Percentiles rank a stretch among this genome's conserved stretches.
These are phyloP conservation scores for Ligdia adustata DNA, from an alignment of 2,888 invertebrate genomes.

Conservation along the genomic window DNA sequence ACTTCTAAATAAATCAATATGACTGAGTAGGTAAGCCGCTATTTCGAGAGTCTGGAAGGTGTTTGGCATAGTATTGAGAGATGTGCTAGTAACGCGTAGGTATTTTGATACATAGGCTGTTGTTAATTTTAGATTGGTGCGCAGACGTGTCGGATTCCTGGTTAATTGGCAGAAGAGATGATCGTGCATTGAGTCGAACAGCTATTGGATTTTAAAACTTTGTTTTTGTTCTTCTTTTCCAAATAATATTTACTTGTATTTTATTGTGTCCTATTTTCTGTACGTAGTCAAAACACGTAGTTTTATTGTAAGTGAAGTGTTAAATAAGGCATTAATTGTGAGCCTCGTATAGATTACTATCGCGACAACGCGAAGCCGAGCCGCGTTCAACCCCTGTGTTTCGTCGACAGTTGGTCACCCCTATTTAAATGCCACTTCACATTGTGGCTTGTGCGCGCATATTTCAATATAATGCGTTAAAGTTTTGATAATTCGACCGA, in stretches of 20 bases:
- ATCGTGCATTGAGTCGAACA: constrained; percentile 65
- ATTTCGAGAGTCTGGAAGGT: constrained; percentile 82
- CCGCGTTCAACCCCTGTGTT: constrained; percentile 72
- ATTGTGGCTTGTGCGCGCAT: constrained; percentile 81
- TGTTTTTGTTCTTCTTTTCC: constrained; percentile 12
- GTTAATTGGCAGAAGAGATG: constrained; percentile 81
- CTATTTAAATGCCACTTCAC: constrained; percentile 80
- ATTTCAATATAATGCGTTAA: constrained; percentile 67
- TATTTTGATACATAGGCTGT: constrained; percentile 84
- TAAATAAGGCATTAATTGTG: constrained; percentile 76
- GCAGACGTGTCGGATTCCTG: constrained; percentile 82
- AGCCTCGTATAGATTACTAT: constrained; percentile 79
- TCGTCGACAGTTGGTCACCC: constrained; percentile 83
- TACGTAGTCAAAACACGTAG: constrained; percentile 38
- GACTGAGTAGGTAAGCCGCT: constrained; percentile 70
- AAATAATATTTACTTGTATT: constrained; percentile 28
- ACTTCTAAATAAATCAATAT: constrained; percentile 72
- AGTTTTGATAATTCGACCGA: constrained; percentile 61
- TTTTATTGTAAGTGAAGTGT: constrained; percentile 59
- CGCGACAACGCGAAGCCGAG: constrained; percentile 75
- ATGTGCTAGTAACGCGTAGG: constrained; percentile 81
- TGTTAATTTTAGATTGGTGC: constrained; percentile 84
- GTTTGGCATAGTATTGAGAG: constrained; percentile 84
- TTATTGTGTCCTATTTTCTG: constrained; percentile 23
- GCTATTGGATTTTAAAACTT: constrained; percentile 34